A percentile compares a stretch with the other conserved stretches of the same genome.
Evolutionary conservation across 2,797 vertebrate genomes (phyloP).

Genomic region (Rhinichthys osculus): DNA sequence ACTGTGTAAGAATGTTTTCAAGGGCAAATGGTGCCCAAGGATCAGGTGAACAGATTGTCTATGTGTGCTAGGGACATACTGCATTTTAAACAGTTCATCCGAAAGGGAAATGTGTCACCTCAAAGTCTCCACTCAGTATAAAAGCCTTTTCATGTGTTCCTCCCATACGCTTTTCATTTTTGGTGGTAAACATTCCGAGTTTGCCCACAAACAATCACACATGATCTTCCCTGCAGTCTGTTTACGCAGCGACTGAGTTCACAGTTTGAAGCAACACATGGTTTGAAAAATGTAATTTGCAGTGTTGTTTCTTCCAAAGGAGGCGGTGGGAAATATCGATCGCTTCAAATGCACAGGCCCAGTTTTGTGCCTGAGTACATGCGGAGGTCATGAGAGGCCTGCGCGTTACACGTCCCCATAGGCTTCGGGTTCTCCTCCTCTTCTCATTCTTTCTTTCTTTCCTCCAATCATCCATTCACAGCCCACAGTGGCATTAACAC

Average conservation of each 20-base stretch:
- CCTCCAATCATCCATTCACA: constrained; percentile 62
- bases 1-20: constrained; percentile 27
- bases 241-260: constrained; percentile 25
- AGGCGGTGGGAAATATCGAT: constrained; percentile 31
- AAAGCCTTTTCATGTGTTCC: constrained; percentile 34
- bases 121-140: constrained; percentile 20
- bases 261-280: constrained; percentile 29
- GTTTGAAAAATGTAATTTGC: constrained; percentile 30
- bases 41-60: constrained; percentile 59
- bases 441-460: constrained; percentile 52
- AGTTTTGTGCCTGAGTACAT: constrained; percentile 18
- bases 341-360: constrained; percentile 6
- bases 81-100: constrained; percentile 52
- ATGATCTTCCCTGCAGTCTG: constrained; percentile 43
- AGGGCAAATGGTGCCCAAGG: constrained; percentile 49
- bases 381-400: constrained; percentile 63
- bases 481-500: constrained; percentile 63
- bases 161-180: constrained; percentile 23
- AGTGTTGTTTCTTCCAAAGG: constrained; percentile 30
- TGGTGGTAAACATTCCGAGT: constrained; percentile 10
- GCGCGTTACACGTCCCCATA: constrained; percentile 60
- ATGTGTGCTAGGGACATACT: constrained; percentile 48
- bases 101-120: constrained; percentile 39
- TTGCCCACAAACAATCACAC: constrained; percentile 33
- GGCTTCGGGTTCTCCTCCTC: constrained; percentile 57